phyloP scores from a whole-genome alignment of 2,888 invertebrate genomes.

The Caenorhabditis angaria region DNA sequence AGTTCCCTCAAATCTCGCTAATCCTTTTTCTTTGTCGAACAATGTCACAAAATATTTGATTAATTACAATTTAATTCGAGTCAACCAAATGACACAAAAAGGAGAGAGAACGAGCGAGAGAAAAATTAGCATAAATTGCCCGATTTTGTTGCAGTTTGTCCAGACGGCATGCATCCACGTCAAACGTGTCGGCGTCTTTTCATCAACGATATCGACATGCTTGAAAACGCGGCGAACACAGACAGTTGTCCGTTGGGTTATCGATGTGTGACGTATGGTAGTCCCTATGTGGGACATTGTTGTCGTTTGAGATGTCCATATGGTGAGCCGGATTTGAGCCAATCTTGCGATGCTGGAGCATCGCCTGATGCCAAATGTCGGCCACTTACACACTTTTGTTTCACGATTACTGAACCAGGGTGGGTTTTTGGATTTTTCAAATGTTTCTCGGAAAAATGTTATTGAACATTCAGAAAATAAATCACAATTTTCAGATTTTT shows the following conservation, averaged over 20 bases:
- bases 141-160: conserved; percentile 71
- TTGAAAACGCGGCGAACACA: conserved; percentile 69
- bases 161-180: conserved; percentile 70
- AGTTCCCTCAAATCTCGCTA: not conserved
- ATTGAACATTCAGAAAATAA: no score
- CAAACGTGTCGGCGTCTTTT: conserved; percentile 71
- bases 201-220: conserved; percentile 71
- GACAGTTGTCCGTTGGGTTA: conserved; percentile 57
- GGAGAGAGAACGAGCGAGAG: not conserved
- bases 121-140: no score
- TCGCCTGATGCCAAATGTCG: conserved; percentile 68
- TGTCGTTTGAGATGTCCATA: conserved; percentile 72
- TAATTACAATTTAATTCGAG: not conserved
- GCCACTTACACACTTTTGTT: conserved; percentile 72
- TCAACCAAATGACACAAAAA: not conserved
- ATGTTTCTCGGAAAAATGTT: no score
- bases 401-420: conserved; percentile 61
- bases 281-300: conserved; percentile 72
- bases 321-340: conserved; percentile 71
- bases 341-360: conserved; percentile 71
- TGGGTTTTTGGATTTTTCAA: no score
- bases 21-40: not conserved
- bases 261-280: conserved; percentile 71
- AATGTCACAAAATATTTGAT: not conserved
- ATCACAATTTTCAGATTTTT: no score